Evolutionary conservation across 2,797 vertebrate genomes (phyloP).

Genomic region (Hybognathus amarus): DNA sequence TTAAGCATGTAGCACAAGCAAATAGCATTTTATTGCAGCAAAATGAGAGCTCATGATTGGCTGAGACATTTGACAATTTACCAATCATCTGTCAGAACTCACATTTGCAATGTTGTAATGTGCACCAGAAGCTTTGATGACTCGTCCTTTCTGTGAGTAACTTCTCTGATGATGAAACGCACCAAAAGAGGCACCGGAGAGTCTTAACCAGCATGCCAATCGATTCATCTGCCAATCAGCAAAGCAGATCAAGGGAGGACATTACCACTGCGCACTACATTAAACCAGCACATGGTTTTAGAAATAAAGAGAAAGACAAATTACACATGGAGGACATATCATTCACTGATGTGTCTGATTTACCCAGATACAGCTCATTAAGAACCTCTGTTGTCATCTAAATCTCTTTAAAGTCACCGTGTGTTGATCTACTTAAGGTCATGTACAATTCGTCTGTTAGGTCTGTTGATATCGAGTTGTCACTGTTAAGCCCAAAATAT

Average conservation of each 20-base stretch:
- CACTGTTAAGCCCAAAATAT: neutral
- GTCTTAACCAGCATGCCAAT: constrained; percentile 40
- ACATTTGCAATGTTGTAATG: constrained; percentile 35
- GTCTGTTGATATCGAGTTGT: neutral
- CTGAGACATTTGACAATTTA: neutral
- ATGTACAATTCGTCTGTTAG: neutral
- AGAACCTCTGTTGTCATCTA: constrained; percentile 35
- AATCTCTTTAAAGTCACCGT: constrained; percentile 19
- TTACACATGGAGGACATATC: constrained; percentile 11
- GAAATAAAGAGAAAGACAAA: constrained; percentile 23
- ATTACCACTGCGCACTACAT: constrained; percentile 34
- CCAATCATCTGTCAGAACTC: constrained; percentile 22
- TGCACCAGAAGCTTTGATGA: constrained; percentile 39
- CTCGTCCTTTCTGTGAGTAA: constrained; percentile 17
- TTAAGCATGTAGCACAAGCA: neutral
- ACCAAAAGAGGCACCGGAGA: constrained; percentile 37
- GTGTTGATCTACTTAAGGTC: constrained; percentile 19
- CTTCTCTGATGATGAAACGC: constrained; percentile 40
- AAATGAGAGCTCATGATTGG: constrained; percentile 25
- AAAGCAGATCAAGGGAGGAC: constrained; percentile 43
- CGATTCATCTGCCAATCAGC: constrained; percentile 48
- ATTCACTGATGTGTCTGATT: constrained; percentile 19
- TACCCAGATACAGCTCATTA: constrained; percentile 36
- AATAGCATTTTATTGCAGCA: constrained; percentile 17
- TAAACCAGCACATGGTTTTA: constrained; percentile 26